These are phyloP conservation scores for Patella depressa DNA, from an alignment of 2,888 invertebrate genomes.

Conservation along the genomic window DNA sequence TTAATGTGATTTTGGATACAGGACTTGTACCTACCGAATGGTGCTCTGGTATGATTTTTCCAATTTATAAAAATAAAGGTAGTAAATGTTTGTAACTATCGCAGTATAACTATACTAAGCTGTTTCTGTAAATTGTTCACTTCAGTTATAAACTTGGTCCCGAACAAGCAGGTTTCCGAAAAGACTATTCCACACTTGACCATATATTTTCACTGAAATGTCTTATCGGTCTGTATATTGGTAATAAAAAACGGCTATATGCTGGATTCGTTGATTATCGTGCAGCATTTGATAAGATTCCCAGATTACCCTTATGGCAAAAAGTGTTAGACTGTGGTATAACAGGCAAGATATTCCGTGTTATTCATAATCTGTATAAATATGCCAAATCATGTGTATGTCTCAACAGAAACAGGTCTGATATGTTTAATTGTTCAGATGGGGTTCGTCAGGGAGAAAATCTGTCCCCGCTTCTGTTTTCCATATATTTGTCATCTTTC, in stretches of 20 bases:
- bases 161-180: slow-evolving; percentile 18
- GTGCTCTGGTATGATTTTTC: slow-evolving; percentile 12
- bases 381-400: not conserved
- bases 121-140: slow-evolving; percentile 19
- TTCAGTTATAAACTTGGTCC: slow-evolving; percentile 5
- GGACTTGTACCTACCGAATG: slow-evolving; percentile 17
- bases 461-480: not conserved
- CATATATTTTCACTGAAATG: slow-evolving; percentile 13
- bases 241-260: not conserved
- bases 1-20: slow-evolving; percentile 22
- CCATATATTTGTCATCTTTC: not conserved
- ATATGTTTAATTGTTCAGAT: not conserved
- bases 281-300: not conserved
- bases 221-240: not conserved
- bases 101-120: slow-evolving; percentile 17
- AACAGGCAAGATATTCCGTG: not conserved
- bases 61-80: slow-evolving; percentile 24
- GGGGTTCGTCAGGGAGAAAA: not conserved
- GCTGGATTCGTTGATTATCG: not conserved
- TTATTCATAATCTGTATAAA: not conserved
- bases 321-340: not conserved
- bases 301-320: too few species aligned
- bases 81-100: slow-evolving; percentile 13
- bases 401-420: not conserved
- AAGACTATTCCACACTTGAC: slow-evolving; percentile 14